Evolutionary conservation across 2,113 vertebrate genomes (phyloP), one percentile per base, ranked within the genome.

Genomic region (Platichthys flesus): DNA sequence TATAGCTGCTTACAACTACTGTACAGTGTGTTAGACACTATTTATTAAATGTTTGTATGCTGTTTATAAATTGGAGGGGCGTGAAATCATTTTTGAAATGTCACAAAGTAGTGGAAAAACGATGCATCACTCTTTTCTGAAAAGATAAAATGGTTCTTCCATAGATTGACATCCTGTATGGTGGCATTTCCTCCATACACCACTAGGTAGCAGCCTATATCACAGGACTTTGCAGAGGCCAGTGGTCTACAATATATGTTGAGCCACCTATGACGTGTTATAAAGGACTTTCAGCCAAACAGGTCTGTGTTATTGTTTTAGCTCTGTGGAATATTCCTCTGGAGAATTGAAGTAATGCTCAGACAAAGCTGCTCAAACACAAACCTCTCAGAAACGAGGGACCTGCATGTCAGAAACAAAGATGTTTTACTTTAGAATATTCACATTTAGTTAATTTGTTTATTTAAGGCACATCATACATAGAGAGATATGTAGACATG

Each of bases 401-500:
- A 67, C 67, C 74, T 76, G 60, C 47, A 28, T 51, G 56, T 78
- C 76, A 82, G 4, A 81, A 81, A 73, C 54, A 45, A 63, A 35
- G 18, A 15, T 57, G 52, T 65, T 40, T 68, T 28, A 18, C 35
- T 55, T 52, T 71, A 58, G 52, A 63, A 56, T 31, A 82, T 20
- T 52, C 20, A 3, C 14, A 21, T 68, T 76, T 18, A 49, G n/a
- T 81, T 76, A 3, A 51, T 7, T 6, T 9, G 35, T 45, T 12
- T 45, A 2, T 73, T 63, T 62, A 40, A 79, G 47, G 60, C 66
- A 73, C 70, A 76, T 74, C 47, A 67, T 56, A 72, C 60, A 67
- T 12, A 37, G 9, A 49, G 51, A 13, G 42, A 64, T 60, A 68
- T 64, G 26, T 16, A 3, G 6, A n/a, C 49, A 9, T 5, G 47